These are phyloP conservation scores for Crotalus viridis DNA, from an alignment of 2,113 vertebrate species.

Conservation along the genomic window DNA sequence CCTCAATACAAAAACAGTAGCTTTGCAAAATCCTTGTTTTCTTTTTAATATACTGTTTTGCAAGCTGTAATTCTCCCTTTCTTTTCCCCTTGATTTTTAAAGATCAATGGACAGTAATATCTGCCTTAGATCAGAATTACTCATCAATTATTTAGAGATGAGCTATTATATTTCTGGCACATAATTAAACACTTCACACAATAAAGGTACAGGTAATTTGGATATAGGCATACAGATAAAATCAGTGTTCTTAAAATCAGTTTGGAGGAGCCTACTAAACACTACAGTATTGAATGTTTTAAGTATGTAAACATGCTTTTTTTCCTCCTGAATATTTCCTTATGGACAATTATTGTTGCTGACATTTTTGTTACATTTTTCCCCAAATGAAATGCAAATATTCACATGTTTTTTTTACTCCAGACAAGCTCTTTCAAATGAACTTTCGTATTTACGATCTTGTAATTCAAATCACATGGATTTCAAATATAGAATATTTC, in stretches of 20 bases:
- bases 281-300: conserved; percentile 20
- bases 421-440: neutral
- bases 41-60: neutral
- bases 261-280: neutral
- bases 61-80: neutral
- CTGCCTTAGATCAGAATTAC: neutral
- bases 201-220: neutral
- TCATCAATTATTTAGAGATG: neutral
- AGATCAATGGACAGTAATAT: neutral
- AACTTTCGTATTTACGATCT: conserved; percentile 6
- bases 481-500: neutral
- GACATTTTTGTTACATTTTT: neutral
- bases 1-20: neutral
- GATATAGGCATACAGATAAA: neutral
- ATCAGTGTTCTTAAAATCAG: neutral
- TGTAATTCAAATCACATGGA: neutral
- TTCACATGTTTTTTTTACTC: neutral
- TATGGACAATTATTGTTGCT: conserved; percentile 11
- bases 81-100: neutral
- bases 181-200: neutral
- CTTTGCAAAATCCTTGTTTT: neutral
- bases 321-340: conserved; percentile 33
- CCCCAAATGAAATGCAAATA: conserved; percentile 18
- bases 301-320: conserved; percentile 8
- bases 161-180: neutral